These are phyloP conservation scores for Alexandromys fortis DNA, from an alignment of 2,113 vertebrate species.

Conservation along the genomic window DNA sequence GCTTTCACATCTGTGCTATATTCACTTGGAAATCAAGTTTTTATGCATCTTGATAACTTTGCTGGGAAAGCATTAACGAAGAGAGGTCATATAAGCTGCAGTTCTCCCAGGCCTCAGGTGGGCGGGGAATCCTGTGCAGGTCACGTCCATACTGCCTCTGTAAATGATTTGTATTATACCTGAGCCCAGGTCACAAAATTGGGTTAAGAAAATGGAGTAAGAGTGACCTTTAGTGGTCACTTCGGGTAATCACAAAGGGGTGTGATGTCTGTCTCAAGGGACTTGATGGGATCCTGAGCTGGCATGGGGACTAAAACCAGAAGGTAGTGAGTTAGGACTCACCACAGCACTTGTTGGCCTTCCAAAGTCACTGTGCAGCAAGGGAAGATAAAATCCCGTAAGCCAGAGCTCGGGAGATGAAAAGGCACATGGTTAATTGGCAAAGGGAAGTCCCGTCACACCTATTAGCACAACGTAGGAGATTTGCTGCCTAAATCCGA, in stretches of 20 bases:
- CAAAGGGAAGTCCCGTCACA: conserved; percentile 45
- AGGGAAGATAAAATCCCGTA: not conserved
- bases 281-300: not conserved
- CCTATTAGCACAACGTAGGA: conserved; percentile 11
- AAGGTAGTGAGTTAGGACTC: not conserved
- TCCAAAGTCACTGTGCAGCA: not conserved
- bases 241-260: conserved; percentile 75
- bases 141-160: not conserved
- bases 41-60: conserved; percentile 27
- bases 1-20: not conserved
- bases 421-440: conserved; percentile 32
- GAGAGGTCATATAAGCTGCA: not conserved
- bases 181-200: not conserved
- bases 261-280: not conserved
- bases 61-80: not conserved
- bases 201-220: conserved; percentile 67
- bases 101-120: not conserved
- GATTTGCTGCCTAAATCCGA: conserved; percentile 10
- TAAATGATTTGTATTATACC: conserved; percentile 9
- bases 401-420: not conserved
- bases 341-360: not conserved
- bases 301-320: not conserved
- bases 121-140: not conserved
- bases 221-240: conserved; percentile 77
- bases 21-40: conserved; percentile 24